Evolutionary conservation across 2,888 invertebrate genomes (phyloP), one percentile per base, ranked within the genome.

Genomic region (Polymixis lichenea): DNA sequence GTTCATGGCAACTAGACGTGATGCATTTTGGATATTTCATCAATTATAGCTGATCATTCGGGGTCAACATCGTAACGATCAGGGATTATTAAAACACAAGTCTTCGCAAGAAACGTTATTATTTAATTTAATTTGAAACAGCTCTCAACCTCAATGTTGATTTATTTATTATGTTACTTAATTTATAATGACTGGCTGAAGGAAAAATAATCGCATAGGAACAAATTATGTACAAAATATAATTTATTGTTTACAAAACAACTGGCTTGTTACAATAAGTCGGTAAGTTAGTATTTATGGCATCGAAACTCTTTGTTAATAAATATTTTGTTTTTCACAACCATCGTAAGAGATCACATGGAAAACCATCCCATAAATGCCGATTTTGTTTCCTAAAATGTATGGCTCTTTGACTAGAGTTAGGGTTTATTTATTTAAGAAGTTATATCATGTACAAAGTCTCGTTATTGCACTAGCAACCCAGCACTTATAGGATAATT

Each of bases 361-460:
- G 38, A 58, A 75, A 65, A 49, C 25, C 4, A n/a, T 61, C 0
- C 49, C 13, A 19, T 58, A 56, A 56, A 68, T 58, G 53, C 64
- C 25, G 65, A 28, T 32, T 64, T 25, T 25, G 19, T 8, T 43
- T 51, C 28, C 0, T 28, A 32, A 56, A 32, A 46, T 25, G 55
- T 81, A 43, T 81, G 58, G 28, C n/a, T 60, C 19, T 49, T 38
- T 81, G 74, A 73, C 38, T 72, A 80, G 53, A 61, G n/a, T 61
- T 51, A 15, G 32, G 13, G 32, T 60, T 11, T 51, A 25, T 73
- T 38, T 53, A 32, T n/a, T 19, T 77, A 0, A 22, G 8, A 49
- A n/a, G 25, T 43, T 49, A 25, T 46, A 65, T 46, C n/a, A 19
- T 56, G 19, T 32, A 55, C 17, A 58, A 22, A 70, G 3, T n/a